phyloP scores from a whole-genome alignment of 2,888 invertebrate species.

The Arctia plantaginis region DNA sequence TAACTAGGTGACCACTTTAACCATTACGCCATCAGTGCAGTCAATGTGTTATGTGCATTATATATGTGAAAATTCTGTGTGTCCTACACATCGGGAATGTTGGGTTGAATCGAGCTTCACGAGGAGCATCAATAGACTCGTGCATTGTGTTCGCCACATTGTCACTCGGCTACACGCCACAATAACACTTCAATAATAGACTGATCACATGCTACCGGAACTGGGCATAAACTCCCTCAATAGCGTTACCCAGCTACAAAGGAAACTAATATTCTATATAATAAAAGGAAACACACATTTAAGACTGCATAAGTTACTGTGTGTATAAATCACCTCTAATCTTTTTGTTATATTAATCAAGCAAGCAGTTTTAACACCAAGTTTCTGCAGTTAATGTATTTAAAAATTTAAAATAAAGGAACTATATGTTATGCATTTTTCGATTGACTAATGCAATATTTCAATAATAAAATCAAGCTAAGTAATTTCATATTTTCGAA shows the following conservation, averaged over 20 bases:
- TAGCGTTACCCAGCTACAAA: conserved; percentile 35
- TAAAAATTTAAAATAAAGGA: too few species aligned
- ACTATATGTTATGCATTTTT: not conserved
- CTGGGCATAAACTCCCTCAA: conserved; percentile 44
- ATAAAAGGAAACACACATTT: conserved; percentile 32
- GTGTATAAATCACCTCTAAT: conserved; percentile 36
- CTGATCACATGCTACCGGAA: conserved; percentile 60
- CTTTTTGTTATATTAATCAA: not conserved
- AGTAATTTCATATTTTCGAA: too few species aligned
- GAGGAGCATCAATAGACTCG: conserved; percentile 63
- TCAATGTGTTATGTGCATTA: too few species aligned
- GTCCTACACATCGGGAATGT: not conserved
- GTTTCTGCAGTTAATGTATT: too few species aligned
- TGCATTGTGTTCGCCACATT: conserved; percentile 64
- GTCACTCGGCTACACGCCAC: conserved; percentile 69
- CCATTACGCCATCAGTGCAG: too few species aligned
- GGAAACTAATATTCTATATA: conserved; percentile 26
- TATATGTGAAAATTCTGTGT: not conserved
- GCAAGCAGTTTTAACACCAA: not conserved
- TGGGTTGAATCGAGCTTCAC: conserved; percentile 43
- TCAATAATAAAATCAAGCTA: not conserved
- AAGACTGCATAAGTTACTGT: conserved; percentile 33
- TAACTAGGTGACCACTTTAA: too few species aligned
- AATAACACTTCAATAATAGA: conserved; percentile 62
- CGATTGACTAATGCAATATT: not conserved